Evolutionary conservation across 2,113 vertebrate genomes (phyloP), one percentile per base, ranked within the genome.

Genomic region (Lanius collurio): DNA sequence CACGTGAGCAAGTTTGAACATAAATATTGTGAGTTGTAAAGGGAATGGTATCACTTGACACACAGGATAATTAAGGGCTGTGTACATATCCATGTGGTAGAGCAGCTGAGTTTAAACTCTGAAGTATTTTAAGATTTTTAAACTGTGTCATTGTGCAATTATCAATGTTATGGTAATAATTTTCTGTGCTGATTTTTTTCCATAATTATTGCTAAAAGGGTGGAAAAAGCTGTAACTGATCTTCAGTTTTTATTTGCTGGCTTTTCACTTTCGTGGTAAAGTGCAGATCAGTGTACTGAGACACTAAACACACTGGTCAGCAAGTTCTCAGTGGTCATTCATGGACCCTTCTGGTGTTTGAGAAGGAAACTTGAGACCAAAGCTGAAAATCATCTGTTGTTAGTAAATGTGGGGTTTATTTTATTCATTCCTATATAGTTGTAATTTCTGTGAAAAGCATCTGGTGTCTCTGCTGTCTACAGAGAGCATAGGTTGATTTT

Each of bases 41-140:
- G 82, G 71, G 56, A 89, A 28, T 35, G n/a, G 11, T 78, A 15
- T 82, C 47, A 30, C 52, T 91, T 64, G 74, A 24, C 69, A 13
- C 21, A 11, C 37, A 52, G 63, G 24, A 13, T 68, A 52, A 56
- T 63, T 82, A 42, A 52, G 41, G 39, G 17, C 62, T 83, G 15
- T 62, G 21, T 59, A 27, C 3, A 0, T 71, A 44, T 21, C 69
- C 56, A 0, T 19, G 42, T 44, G 63, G 47, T 50, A 46, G 26
- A 75, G 19, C 56, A 50, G 46, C 35, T 65, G 60, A 67, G 19
- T 81, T 91, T 42, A 55, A 89, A 59, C 47, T 31, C 46, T 57
- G 53, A 53, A 69, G 28, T 69, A 33, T 73, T 90, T 79, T 52
- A 64, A 42, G 1, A 37, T 49, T 89, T 89, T 85, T 47, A 35